Conservation (phyloP, 2,888 invertebrate genomes). For the Pachydiplax longipennis region DNA sequence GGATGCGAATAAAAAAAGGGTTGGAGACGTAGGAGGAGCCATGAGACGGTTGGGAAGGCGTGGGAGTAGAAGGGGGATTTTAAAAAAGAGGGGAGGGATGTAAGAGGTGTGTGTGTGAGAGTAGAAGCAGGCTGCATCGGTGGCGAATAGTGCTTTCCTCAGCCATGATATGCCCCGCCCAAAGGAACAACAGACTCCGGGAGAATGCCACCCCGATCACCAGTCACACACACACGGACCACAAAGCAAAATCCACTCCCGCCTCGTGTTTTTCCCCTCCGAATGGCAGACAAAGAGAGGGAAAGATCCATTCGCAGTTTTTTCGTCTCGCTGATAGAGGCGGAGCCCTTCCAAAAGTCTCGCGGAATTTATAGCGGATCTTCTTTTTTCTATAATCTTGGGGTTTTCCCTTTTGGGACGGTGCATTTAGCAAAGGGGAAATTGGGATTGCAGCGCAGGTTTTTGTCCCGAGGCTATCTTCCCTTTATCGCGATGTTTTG, state of each 20-base stretch:
- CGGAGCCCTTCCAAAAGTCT: not conserved
- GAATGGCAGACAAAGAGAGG: not conserved
- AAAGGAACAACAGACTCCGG: not conserved
- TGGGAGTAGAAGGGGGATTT: not conserved
- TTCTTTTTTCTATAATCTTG: not conserved
- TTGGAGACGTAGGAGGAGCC: not conserved
- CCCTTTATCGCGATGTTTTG: not conserved
- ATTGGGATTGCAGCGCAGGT: not conserved
- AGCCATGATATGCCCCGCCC: conserved; percentile 3
- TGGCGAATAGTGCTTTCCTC: conserved; percentile 11
- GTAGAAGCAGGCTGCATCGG: conserved; percentile 1
- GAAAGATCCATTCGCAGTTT: not conserved
- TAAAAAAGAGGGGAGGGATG: not conserved
- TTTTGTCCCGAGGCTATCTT: not conserved
- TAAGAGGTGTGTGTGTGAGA: not conserved
- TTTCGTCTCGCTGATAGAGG: not conserved
- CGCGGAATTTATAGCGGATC: not conserved
- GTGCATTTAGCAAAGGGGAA: not conserved
- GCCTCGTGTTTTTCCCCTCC: not conserved
- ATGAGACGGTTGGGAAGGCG: not conserved
- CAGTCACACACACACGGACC: not conserved
- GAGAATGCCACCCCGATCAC: conserved; percentile 7
- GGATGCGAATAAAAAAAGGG: not conserved
- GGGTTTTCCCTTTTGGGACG: not conserved
- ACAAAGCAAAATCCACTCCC: conserved; percentile 2